Evolutionary conservation across 2,797 vertebrate genomes (phyloP).

Genomic region (Danio tinwini): DNA sequence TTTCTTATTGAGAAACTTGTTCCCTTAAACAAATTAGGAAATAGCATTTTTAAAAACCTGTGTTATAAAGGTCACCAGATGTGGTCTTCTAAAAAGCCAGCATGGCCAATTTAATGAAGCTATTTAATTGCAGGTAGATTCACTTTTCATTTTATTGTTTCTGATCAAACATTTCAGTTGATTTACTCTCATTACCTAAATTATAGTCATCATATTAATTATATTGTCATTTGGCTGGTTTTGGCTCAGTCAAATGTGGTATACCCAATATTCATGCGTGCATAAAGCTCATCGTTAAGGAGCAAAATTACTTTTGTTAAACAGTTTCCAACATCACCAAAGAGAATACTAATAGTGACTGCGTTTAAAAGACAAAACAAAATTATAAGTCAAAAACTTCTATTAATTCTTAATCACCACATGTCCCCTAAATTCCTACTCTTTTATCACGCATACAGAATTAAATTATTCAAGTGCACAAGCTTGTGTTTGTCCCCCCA

Average conservation of each 20-base stretch:
- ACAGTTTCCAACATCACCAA: not conserved
- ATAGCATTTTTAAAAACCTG: not conserved
- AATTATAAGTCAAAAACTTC: not conserved
- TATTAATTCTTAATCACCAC: constrained; percentile 19
- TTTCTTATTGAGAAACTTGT: not conserved
- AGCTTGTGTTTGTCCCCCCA: not conserved
- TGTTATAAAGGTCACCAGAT: not conserved
- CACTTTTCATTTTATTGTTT: not conserved
- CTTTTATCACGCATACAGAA: constrained; percentile 2
- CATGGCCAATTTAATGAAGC: not conserved
- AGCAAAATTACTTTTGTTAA: not conserved
- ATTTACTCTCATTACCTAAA: constrained; percentile 19
- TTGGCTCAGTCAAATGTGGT: not conserved
- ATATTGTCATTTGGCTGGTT: not conserved
- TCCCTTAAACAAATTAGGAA: not conserved
- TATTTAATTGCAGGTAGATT: not conserved
- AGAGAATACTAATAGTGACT: not conserved
- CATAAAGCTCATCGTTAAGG: not conserved
- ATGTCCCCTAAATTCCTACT: not conserved
- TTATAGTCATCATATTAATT: constrained; percentile 3
- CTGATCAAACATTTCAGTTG: not conserved
- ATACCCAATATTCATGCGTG: constrained; percentile 1
- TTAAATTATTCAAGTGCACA: constrained; percentile 11
- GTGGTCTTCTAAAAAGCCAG: not conserved
- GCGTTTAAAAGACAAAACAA: not conserved